Conservation (phyloP, 2,888 invertebrate species). For the Drosophila subquinaria region DNA sequence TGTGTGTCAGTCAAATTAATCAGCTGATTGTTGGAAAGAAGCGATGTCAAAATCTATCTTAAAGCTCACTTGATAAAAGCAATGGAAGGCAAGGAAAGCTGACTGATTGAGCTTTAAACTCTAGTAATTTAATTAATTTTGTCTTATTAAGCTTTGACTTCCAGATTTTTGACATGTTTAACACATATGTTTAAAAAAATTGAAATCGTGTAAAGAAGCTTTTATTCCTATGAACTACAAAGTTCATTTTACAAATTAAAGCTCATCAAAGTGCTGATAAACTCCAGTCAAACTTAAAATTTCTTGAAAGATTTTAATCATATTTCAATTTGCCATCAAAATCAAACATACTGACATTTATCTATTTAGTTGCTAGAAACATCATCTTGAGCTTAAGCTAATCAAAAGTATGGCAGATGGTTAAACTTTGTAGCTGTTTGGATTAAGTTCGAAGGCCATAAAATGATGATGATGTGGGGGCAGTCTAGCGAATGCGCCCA, state of each 20-base stretch:
- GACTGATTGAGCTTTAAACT: background rate
- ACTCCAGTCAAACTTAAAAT: background rate
- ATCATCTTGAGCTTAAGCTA: constrained; percentile 1
- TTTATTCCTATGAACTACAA: no score
- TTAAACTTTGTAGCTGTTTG: constrained; percentile 20
- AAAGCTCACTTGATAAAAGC: no score
- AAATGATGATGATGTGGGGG: constrained; percentile 43
- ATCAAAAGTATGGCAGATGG: constrained; percentile 42
- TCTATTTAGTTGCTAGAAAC: constrained; percentile 3
- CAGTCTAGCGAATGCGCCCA: constrained; percentile 13
- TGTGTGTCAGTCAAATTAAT: background rate
- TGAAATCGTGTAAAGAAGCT: no score
- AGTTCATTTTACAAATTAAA: no score
- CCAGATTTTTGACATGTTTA: no score
- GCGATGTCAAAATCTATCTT: background rate
- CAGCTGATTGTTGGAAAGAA: background rate
- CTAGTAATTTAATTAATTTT: background rate
- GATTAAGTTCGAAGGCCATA: constrained; percentile 26
- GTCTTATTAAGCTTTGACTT: background rate
- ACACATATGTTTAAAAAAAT: no score
- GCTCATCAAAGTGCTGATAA: background rate
- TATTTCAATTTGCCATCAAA: background rate
- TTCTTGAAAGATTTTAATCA: background rate
- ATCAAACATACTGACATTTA: background rate
- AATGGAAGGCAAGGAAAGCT: background rate